Evolutionary conservation across 2,113 vertebrate species (phyloP).

Genomic region (Aptenodytes forsteri): DNA sequence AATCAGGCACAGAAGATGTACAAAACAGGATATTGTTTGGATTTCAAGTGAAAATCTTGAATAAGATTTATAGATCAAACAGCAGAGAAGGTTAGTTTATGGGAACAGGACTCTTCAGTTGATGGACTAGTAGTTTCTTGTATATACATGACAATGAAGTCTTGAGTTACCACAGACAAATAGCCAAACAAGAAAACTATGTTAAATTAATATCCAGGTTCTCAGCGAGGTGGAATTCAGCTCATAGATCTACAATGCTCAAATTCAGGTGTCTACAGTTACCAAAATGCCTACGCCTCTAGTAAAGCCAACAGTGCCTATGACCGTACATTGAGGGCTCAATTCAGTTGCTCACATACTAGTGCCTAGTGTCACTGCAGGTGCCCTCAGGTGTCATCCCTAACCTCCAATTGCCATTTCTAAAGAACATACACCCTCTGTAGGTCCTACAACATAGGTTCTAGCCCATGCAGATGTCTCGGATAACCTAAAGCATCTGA

Average conservation of each 20-base stretch:
- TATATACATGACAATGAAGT: not conserved
- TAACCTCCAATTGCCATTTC: not conserved
- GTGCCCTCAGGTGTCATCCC: not conserved
- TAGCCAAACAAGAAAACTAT: not conserved
- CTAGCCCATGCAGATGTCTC: not conserved
- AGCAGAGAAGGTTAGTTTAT: not conserved
- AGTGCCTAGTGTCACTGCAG: not conserved
- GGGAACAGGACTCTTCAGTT: not conserved
- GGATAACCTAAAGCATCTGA: not conserved
- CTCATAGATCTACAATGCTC: not conserved
- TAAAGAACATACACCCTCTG: not conserved
- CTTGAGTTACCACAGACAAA: not conserved
- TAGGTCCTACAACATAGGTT: not conserved
- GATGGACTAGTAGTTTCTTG: not conserved
- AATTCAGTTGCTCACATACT: not conserved
- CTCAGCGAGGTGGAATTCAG: not conserved
- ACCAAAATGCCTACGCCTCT: not conserved
- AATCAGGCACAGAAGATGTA: not conserved
- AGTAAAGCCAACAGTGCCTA: not conserved
- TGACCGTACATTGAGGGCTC: not conserved
- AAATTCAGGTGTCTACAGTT: not conserved
- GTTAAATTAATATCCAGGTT: not conserved
- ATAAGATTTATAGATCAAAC: not conserved
- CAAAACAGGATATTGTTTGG: not conserved
- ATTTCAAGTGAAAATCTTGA: not conserved